Percentiles rank a stretch among this genome's conserved stretches.
Evolutionary conservation across 2,888 invertebrate genomes (phyloP).

Genomic region (Ennomos fuscantarius): DNA sequence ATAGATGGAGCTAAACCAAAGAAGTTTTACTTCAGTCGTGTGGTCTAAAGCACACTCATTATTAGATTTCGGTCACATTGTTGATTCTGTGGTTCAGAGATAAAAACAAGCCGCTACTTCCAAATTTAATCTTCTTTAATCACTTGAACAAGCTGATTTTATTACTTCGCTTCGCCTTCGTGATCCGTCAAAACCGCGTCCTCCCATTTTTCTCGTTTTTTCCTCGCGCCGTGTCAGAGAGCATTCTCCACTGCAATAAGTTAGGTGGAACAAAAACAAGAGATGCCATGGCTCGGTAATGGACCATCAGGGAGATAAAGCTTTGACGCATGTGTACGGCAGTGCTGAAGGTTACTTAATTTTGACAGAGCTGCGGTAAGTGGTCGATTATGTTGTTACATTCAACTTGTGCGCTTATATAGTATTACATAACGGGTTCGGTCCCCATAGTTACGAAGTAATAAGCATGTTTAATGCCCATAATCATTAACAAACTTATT

Average conservation of each 20-base stretch:
- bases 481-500: no score
- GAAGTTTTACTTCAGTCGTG: no score
- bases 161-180: slow-evolving; percentile 14
- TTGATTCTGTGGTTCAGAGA: no score
- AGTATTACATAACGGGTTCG: no score
- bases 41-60: no score
- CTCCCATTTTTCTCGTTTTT: slow-evolving; percentile 26
- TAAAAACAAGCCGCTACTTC: no score
- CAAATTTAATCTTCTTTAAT: slow-evolving; percentile 3
- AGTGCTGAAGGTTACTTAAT: slow-evolving; percentile 10
- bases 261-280: slow-evolving; percentile 42
- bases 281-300: slow-evolving; percentile 35
- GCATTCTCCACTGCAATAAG: slow-evolving; percentile 37
- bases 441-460: no score
- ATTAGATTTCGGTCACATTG: no score
- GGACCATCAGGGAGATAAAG: slow-evolving; percentile 40
- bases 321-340: slow-evolving; percentile 5
- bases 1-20: no score
- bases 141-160: slow-evolving; percentile 14
- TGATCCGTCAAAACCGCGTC: slow-evolving; percentile 30
- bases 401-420: no score
- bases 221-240: slow-evolving; percentile 21
- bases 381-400: no score
- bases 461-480: no score
- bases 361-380: background rate